These are phyloP conservation scores for Oikopleura dioica DNA, from an alignment of 23 tunicate genomes.

Conservation along the genomic window DNA sequence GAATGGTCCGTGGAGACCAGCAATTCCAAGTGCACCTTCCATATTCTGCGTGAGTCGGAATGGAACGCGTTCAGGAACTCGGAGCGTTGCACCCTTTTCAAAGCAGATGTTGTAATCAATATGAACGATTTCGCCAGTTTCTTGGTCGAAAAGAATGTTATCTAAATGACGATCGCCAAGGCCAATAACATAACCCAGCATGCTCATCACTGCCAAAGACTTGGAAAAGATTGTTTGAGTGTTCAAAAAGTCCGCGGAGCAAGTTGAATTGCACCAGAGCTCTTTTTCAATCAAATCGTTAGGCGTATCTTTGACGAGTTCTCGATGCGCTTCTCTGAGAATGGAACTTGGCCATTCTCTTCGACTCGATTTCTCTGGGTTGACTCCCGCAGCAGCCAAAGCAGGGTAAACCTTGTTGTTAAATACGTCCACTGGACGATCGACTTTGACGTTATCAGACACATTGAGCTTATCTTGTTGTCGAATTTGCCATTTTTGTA, in stretches of 20 bases:
- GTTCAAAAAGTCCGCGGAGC: conserved; percentile 55
- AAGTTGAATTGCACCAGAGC: conserved; percentile 78
- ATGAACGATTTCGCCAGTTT: conserved; percentile 96
- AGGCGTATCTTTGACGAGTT: conserved; percentile 58
- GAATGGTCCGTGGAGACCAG: conserved; percentile 68
- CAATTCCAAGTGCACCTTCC: conserved; percentile 42
- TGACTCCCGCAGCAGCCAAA: conserved; percentile 61
- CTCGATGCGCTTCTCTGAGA: conserved; percentile 32
- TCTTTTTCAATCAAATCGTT: conserved; percentile 71
- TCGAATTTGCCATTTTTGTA: conserved; percentile 97
- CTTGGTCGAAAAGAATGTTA: conserved; percentile 72
- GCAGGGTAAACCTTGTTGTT: conserved; percentile 79
- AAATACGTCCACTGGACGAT: conserved; percentile 67
- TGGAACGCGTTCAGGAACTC: conserved; percentile 87
- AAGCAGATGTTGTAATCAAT: conserved; percentile 98
- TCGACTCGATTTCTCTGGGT: conserved; percentile 39
- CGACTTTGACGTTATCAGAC: neutral
- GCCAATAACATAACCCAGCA: conserved; percentile 95
- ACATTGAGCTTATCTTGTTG: conserved; percentile 17
- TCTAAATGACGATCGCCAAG: conserved; percentile 94
- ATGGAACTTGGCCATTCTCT: conserved; percentile 27
- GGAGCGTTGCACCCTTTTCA: conserved; percentile 64
- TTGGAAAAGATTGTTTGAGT: conserved; percentile 52
- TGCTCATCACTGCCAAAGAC: conserved; percentile 94
- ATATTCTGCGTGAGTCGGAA: conserved; percentile 59